These are phyloP conservation scores for Darevskia mixta DNA, from an alignment of 2,797 vertebrate species.

Conservation along the genomic window DNA sequence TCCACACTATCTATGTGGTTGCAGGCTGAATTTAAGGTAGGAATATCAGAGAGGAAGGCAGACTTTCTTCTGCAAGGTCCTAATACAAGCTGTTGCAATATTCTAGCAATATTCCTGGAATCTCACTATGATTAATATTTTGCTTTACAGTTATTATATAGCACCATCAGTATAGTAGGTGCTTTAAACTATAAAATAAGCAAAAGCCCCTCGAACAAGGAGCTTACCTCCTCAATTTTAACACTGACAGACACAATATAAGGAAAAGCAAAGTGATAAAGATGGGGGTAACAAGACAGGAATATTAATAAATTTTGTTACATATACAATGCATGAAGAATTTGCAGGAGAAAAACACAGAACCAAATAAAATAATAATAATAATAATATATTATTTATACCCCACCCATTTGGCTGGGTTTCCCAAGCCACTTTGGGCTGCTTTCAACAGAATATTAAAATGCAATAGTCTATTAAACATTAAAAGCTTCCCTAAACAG, in stretches of 20 bases:
- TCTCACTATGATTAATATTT: neutral
- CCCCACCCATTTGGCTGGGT: too few relatives aligned
- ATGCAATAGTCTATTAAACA: too few relatives aligned
- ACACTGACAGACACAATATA: neutral
- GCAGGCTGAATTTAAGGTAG: neutral
- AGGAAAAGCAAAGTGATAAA: neutral
- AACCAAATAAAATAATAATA: too few relatives aligned
- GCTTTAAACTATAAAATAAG: neutral
- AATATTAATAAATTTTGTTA: neutral
- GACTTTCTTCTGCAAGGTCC: neutral
- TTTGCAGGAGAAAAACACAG: neutral
- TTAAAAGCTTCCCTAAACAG: too few relatives aligned
- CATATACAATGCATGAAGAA: neutral
- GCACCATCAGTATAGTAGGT: too few relatives aligned
- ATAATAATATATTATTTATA: too few relatives aligned
- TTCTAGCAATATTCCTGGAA: neutral
- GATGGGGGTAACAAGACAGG: neutral
- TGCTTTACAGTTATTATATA: neutral
- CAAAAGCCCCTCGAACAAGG: neutral
- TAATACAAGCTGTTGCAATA: neutral
- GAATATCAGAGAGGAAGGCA: too few relatives aligned
- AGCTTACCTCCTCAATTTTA: neutral
- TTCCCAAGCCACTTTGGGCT: too few relatives aligned
- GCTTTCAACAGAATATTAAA: too few relatives aligned
- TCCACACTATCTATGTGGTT: neutral